Conservation (phyloP, 2,888 invertebrate species). For the Pomacea canaliculata region DNA sequence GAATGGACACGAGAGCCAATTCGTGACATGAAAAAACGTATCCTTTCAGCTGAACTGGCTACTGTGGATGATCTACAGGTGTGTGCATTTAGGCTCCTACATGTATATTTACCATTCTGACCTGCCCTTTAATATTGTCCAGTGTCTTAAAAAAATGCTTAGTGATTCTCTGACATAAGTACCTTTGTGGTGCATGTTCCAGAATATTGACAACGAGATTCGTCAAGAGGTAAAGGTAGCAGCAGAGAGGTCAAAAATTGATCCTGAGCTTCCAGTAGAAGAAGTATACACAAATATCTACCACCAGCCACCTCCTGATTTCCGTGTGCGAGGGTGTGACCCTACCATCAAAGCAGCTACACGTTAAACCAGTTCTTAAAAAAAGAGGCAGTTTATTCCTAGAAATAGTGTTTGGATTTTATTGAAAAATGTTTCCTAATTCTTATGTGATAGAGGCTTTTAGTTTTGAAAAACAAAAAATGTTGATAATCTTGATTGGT, state of each 20-base stretch:
- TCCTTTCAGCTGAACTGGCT: constrained; percentile 82
- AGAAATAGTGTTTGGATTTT: no score
- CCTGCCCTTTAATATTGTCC: background rate
- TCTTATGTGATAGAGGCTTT: no score
- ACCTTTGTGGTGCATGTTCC: constrained; percentile 27
- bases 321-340: constrained; percentile 76
- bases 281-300: constrained; percentile 88
- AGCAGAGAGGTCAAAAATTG: constrained; percentile 80
- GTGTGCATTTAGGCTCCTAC: constrained; percentile 17
- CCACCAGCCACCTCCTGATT: constrained; percentile 75
- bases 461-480: no score
- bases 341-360: constrained; percentile 37
- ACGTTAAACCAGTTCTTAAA: background rate
- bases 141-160: background rate
- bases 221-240: constrained; percentile 89
- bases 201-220: constrained; percentile 86
- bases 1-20: constrained; percentile 91
- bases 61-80: constrained; percentile 93
- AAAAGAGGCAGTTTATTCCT: no score
- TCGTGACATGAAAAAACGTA: constrained; percentile 91
- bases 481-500: no score
- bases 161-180: background rate
- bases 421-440: no score
- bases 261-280: constrained; percentile 81
- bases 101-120: background rate